Evolutionary conservation across 2,113 vertebrate genomes (phyloP), one percentile per base, ranked within the genome.

Genomic region (Ailuropoda melanoleuca): DNA sequence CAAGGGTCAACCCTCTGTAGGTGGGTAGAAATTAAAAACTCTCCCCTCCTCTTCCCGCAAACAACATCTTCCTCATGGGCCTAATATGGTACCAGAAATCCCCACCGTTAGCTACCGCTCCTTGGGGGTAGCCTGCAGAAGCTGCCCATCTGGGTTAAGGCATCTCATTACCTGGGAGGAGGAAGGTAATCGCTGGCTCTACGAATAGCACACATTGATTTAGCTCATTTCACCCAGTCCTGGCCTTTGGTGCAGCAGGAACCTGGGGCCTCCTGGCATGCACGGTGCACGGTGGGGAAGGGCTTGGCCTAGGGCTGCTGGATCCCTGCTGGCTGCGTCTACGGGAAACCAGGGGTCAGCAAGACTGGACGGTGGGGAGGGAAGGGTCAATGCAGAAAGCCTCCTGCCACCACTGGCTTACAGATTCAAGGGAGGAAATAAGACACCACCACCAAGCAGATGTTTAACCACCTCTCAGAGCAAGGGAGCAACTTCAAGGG

Each of bases 131-230:
- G 48, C 82, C 34, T 78, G 72, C 37, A 17, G 70, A 7, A 4
- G 56, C 50, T 8, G 34, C 8, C 9, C 17, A 24, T 66, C 58
- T 68, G 29, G 90, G 19, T 26, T 48, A 17, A n/a, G 37, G 19
- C 64, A 8, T 58, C 83, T 83, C 15, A 37, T 12, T 24, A 18
- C 23, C 17, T 3, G 14, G 24, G 21, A 86, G 31, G 84, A 34
- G 15, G 19, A 8, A 72, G 18, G 13, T 11, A 0, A 8, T 31
- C 1, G 3, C 81, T 14, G 48, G 48, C 15, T 93, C 48, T 31
- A 4, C 0, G 2, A 81, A 64, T 1, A 23, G 62, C 15, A 58
- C 31, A 9, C 2, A 5, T 3, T 0, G 6, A 7, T 26, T 4
- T 10, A 29, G 53, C 24, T 43, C 48, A 1, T 81, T 43, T 31